These are phyloP conservation scores for Marronus borbonicus DNA, from an alignment of 2,888 invertebrate species.

Conservation along the genomic window DNA sequence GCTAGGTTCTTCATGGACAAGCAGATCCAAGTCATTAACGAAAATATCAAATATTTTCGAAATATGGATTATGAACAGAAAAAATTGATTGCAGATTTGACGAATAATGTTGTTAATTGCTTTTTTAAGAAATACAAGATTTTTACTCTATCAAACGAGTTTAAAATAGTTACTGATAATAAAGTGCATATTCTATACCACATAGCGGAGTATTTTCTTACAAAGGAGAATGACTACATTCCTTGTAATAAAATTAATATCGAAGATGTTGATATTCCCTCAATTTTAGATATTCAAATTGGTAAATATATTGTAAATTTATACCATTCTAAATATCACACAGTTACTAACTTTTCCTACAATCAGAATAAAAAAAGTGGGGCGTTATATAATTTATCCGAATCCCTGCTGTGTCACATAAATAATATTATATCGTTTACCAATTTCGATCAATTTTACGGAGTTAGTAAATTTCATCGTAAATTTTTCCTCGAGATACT, in stretches of 20 bases:
- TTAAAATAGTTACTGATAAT: slow-evolving; percentile 65
- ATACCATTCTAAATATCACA: slow-evolving; percentile 50
- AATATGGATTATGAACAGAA: slow-evolving; percentile 61
- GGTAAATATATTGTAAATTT: slow-evolving; percentile 51
- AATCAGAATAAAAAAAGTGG: slow-evolving; percentile 51
- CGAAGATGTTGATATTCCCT: slow-evolving; percentile 30
- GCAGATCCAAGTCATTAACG: slow-evolving; percentile 79
- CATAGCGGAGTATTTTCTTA: slow-evolving; percentile 33
- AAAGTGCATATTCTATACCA: slow-evolving; percentile 39
- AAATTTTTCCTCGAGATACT: slow-evolving; percentile 57
- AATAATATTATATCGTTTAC: slow-evolving; percentile 58
- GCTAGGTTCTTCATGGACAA: slow-evolving; percentile 78
- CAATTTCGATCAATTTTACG: slow-evolving; percentile 57
- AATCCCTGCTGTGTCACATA: slow-evolving; percentile 3
- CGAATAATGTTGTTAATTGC: slow-evolving; percentile 71
- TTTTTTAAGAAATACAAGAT: slow-evolving; percentile 77
- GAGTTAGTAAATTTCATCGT: slow-evolving; percentile 61
- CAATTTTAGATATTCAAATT: slow-evolving; percentile 40
- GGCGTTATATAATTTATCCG: slow-evolving; percentile 29
- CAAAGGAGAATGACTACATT: slow-evolving; percentile 11
- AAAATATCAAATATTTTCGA: slow-evolving; percentile 78
- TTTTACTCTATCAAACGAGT: slow-evolving; percentile 70
- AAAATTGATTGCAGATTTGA: slow-evolving; percentile 57
- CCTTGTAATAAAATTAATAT: slow-evolving; percentile 10
- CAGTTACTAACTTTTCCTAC: slow-evolving; percentile 45